Conservation (phyloP, 2,888 invertebrate species). For the Drosophila prolongata region DNA sequence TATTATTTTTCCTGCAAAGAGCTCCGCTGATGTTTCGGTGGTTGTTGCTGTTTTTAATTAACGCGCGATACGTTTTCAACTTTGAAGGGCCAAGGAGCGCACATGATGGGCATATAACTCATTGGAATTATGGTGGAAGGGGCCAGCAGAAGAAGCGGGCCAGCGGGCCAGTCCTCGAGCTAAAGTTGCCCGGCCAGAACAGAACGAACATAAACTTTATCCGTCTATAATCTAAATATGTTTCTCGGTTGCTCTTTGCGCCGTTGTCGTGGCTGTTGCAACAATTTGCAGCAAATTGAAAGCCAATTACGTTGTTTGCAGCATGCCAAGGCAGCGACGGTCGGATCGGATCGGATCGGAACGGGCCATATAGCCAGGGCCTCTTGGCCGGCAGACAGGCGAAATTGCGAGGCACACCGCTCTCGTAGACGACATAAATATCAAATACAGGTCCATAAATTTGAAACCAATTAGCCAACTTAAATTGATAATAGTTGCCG, state of each 20-base stretch:
- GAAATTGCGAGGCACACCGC: slow-evolving; percentile 50
- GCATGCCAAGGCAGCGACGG: slow-evolving; percentile 68
- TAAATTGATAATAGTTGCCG: slow-evolving; percentile 82
- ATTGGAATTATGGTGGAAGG: slow-evolving; percentile 70
- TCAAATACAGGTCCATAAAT: slow-evolving; percentile 84
- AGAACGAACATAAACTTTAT: slow-evolving; percentile 75
- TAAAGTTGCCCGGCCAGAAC: slow-evolving; percentile 9
- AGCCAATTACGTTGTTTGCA: slow-evolving; percentile 83
- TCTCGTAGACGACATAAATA: slow-evolving; percentile 81
- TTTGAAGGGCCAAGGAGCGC: slow-evolving; percentile 64
- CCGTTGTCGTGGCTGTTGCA: slow-evolving; percentile 78
- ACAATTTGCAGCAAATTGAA: slow-evolving; percentile 83
- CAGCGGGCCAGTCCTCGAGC: slow-evolving; percentile 16
- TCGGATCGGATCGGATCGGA: slow-evolving; percentile 9
- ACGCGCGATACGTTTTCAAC: slow-evolving; percentile 74
- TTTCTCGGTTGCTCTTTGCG: slow-evolving; percentile 57
- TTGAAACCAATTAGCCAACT: slow-evolving; percentile 84
- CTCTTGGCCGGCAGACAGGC: slow-evolving; percentile 31
- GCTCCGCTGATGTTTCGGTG: slow-evolving; percentile 31
- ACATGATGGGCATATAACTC: slow-evolving; percentile 75
- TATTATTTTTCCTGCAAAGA: slow-evolving; percentile 20
- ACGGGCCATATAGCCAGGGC: slow-evolving; percentile 37
- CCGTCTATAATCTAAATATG: slow-evolving; percentile 80
- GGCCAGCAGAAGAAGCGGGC: slow-evolving; percentile 22
- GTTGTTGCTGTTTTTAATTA: slow-evolving; percentile 62